Conservation (phyloP, 1,140 invertebrate species). For the Gyrodactylus bullatarudis region DNA sequence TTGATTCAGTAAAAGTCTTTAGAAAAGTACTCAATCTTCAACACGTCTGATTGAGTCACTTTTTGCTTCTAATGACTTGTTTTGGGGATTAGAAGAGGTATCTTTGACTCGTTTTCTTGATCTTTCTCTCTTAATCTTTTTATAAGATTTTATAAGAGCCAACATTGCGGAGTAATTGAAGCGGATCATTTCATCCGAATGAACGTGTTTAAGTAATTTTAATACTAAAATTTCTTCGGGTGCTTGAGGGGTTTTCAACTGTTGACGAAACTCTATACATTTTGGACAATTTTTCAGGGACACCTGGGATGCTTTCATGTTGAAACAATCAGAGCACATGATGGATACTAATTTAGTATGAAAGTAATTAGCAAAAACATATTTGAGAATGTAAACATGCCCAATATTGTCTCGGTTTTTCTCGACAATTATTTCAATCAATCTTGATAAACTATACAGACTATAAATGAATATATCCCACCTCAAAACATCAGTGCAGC, state of each 20-base stretch:
- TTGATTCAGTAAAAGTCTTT: no score
- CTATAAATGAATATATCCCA: neutral
- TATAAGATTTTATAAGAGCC: neutral
- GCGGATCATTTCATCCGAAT: neutral
- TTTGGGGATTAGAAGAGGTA: no score
- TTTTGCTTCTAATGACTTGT: no score
- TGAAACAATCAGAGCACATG: neutral
- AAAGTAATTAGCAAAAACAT: neutral
- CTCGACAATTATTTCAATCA: neutral
- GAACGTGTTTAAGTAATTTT: neutral
- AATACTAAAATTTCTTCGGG: neutral
- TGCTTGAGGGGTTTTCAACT: neutral
- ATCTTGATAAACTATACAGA: neutral
- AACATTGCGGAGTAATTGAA: neutral
- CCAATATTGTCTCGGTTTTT: neutral
- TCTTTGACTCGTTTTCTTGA: no score
- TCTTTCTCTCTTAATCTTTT: neutral
- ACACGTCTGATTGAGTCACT: no score
- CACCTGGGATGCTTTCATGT: no score
- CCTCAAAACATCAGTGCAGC: neutral
- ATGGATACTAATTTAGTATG: neutral
- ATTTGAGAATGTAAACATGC: neutral
- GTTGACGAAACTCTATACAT: neutral
- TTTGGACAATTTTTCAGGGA: neutral
- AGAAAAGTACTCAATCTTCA: no score